These are phyloP conservation scores for Campaea margaritaria DNA, from an alignment of 2,888 invertebrate species.

Conservation along the genomic window DNA sequence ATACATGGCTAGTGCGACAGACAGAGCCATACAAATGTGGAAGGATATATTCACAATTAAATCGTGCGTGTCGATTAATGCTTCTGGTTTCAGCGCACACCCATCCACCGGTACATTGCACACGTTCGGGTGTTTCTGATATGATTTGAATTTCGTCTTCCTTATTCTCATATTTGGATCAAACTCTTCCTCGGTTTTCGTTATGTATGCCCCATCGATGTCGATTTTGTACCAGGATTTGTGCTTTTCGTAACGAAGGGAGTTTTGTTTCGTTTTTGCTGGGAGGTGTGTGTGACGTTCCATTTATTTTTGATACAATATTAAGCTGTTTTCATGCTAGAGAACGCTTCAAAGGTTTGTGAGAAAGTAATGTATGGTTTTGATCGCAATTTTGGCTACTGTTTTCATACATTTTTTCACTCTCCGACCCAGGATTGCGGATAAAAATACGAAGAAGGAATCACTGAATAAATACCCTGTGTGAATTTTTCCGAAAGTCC, in stretches of 20 bases:
- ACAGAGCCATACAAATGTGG: constrained; percentile 38
- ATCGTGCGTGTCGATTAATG: constrained; percentile 29
- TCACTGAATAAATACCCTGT: no score
- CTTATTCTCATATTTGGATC: constrained; percentile 6
- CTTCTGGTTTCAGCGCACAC: constrained; percentile 24
- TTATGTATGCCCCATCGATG: constrained; percentile 52
- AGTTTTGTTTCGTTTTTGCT: background rate
- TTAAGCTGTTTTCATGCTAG: no score
- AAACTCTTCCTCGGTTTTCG: constrained; percentile 31
- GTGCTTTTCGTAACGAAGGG: constrained; percentile 48
- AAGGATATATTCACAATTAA: constrained; percentile 33
- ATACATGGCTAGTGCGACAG: constrained; percentile 43
- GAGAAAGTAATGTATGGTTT: background rate
- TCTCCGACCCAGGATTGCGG: no score
- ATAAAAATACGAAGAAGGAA: no score
- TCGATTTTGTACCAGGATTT: constrained; percentile 63
- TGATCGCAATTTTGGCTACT: background rate
- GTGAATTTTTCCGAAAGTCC: no score
- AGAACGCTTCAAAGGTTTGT: background rate
- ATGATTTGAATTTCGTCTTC: constrained; percentile 16
- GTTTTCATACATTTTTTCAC: background rate
- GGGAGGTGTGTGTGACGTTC: background rate
- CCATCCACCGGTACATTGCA: background rate
- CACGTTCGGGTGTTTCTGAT: background rate
- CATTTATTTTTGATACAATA: no score